Evolutionary conservation across 1,140 invertebrate genomes (phyloP), one percentile per base, ranked within the genome.

Genomic region (Drosophila paulistorum): DNA sequence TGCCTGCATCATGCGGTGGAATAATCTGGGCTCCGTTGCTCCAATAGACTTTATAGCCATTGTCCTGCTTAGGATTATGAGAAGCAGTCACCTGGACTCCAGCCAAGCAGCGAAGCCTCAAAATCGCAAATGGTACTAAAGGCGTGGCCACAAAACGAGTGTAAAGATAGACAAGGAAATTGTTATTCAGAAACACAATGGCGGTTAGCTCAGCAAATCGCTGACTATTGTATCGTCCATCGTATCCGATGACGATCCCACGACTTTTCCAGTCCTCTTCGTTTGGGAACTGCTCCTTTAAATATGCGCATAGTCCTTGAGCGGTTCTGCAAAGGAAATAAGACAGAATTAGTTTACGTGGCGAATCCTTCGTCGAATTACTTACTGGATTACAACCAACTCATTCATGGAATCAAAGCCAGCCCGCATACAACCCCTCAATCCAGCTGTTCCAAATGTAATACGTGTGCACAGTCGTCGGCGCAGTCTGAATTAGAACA

Each of bases 11-110:
- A 79, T 97, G 96, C 0, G 99, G 99, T 1, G 96, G 93, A 62
- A 98, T 96, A 55, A 99, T 99, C 94, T 99, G 98, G n/a, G 97
- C 95, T 1, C 98, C 98, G 93, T 99, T 99, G 20, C 93, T 93
- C 96, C 98, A 98, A 92, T 99, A 99, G 4, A 99, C 97, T 94
- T 99, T 99, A 91, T 99, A 99, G 4, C 99, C 99, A 93, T 99
- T 99, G 91, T 99, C 98, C 60, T 99, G 96, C 93, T 99, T 99
- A 0, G 98, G 99, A 94, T 99, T 99, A 82, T 99, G 99, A 0
- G 98, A 99, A 0, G 99, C 99, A 13, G 99, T 99, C 0, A 99
- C 95, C 97, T 99, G 98, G 7, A 99, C 94, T 5, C 98, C 98
- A 60, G 95, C 96, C 4, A 95, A 94, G 65, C 95, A 96, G 30